Base-by-base conservation (phyloP, 2,888 invertebrate genomes). In the Pseudanteris insignis region DNA sequence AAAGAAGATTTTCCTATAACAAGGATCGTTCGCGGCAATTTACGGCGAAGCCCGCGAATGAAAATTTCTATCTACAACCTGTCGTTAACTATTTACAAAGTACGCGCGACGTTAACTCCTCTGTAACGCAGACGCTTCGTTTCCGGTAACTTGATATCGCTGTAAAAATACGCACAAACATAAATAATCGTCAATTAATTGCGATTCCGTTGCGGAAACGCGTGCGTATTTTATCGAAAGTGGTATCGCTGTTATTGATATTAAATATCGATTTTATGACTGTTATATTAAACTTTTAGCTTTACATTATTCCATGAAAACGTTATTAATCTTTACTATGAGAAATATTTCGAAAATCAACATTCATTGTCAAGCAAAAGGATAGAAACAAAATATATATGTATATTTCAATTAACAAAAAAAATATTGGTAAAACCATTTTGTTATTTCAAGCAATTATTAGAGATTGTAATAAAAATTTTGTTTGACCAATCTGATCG, bases 41-140 rank as follows among this genome's bases (percentile, higher is more conserved):
- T 41, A 43, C 41, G 41, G 9, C 36, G 36, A 9, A 24, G 9
- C 41, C 40, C 14, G 33, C 28, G 18, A 51, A 51, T 41, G 10
- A 41, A 36, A 41, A 21, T 34, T 51, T 36, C 51, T 36, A 51
- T 41, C 51, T 51, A 51, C 51, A 51, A 51, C 51, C 41, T 43
- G 51, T 51, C 41, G 51, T 14, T 34, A 2, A 29, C 36, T 8
- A 43, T 43, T 41, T 43, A 21, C 51, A 41, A 51, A 51, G 41
- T 36, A 26, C 15, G 30, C 50, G 33, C 50, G 21, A 8, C 30
- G 13, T 30, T 33, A 24, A 47, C 10, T 37, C 28, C 12, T 25
- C 48, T 15, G 15, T 48, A 32, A 48, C 37, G 30, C 29, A 14
- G 13, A 9, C 25, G 37, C 32, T 2, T 33, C 41, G 21, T 40